A percentile compares a stretch with the other conserved stretches of the same genome.
Conservation (phyloP, 2,888 invertebrate genomes). For the Zygothrica quintamaculata region DNA sequence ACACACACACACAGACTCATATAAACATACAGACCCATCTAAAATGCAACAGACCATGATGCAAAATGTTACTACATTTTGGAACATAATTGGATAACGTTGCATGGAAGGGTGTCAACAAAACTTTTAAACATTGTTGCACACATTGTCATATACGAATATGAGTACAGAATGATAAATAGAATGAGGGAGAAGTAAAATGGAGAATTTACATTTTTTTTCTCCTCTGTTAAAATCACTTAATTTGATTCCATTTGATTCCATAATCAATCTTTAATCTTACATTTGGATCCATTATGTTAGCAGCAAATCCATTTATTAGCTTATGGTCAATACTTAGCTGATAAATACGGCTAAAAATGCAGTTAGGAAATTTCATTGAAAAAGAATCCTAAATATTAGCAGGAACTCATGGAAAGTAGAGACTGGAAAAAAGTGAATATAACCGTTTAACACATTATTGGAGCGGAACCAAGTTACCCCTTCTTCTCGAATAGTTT, state of each 20-base stretch:
- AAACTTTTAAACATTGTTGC: conserved; percentile 48
- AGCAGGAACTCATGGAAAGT: conserved; percentile 31
- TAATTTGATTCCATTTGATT: not conserved
- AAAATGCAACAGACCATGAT: conserved; percentile 25
- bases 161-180: conserved; percentile 6
- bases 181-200: conserved; percentile 16
- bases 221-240: no score
- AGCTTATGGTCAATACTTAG: no score
- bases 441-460: conserved; percentile 51
- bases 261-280: no score
- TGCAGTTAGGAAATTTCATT: conserved; percentile 12
- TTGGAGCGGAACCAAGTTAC: conserved; percentile 25
- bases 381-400: conserved; percentile 25
- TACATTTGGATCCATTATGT: no score
- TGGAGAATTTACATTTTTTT: no score
- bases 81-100: conserved; percentile 50
- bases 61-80: conserved; percentile 54
- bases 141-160: conserved; percentile 31
- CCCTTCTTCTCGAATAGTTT: not conserved
- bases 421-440: conserved; percentile 36
- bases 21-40: not conserved
- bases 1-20: conserved; percentile 24
- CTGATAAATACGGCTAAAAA: no score
- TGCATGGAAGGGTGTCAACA: conserved; percentile 42
- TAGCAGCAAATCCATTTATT: no score